A percentile compares a stretch with the other conserved stretches of the same genome.
phyloP scores from a whole-genome alignment of 2,113 vertebrate species.

The Geococcyx californianus region DNA sequence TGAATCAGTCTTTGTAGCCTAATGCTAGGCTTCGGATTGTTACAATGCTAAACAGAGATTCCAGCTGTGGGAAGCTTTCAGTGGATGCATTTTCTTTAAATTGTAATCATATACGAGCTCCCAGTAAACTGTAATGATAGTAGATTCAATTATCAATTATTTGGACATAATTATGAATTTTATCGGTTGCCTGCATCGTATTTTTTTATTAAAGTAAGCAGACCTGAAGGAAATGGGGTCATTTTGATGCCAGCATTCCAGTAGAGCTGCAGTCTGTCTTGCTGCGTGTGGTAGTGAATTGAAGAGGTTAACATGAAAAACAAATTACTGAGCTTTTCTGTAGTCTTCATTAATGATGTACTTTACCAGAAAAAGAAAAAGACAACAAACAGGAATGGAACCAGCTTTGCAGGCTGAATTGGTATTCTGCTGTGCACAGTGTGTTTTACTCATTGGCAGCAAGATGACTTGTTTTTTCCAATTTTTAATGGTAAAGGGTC shows the following conservation, averaged over 20 bases:
- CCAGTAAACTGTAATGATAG: background rate
- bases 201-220: background rate
- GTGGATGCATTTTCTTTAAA: background rate
- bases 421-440: slow-evolving; percentile 19
- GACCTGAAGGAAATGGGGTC: background rate
- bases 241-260: background rate
- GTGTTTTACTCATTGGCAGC: slow-evolving; percentile 22
- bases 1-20: background rate
- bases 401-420: slow-evolving; percentile 19
- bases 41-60: background rate
- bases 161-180: background rate
- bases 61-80: background rate
- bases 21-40: background rate
- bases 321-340: slow-evolving; percentile 31
- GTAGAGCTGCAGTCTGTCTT: background rate
- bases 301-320: slow-evolving; percentile 48
- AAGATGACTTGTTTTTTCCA: slow-evolving; percentile 57
- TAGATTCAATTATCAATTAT: background rate
- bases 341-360: slow-evolving; percentile 37
- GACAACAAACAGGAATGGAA: slow-evolving; percentile 9
- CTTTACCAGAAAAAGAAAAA: slow-evolving; percentile 10
- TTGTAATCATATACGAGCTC: background rate
- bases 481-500: slow-evolving; percentile 42
- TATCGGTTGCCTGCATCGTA: background rate
- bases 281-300: background rate